Evolutionary conservation across 1,140 invertebrate genomes (phyloP), one percentile per base, ranked within the genome.

Genomic region (Calephelis nemesis): DNA sequence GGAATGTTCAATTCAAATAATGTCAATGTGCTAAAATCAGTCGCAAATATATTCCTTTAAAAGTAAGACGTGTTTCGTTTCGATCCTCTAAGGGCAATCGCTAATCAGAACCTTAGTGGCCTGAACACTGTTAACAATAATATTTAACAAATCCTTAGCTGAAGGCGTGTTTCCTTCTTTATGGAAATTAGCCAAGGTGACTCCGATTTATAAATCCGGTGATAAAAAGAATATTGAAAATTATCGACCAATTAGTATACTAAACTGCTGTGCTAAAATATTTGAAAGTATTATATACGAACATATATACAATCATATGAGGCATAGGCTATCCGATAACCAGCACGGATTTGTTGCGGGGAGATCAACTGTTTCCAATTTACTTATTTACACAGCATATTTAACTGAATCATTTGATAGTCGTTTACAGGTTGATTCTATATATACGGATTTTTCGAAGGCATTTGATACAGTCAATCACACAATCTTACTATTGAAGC

Each of bases 401-500:
- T 47, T 67, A 9, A 48, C 45, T 4, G 39, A 60, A n/a, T 67
- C 52, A 13, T 67, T 67, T 62, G 45, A 60, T 11, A 48, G n/a
- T n/a, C 52, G 45, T 47, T 5, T 13, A 12, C 58, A 67, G 48
- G 66, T 62, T 12, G 47, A 67, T 15, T 19, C 15, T 8, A 5
- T 67, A 47, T 66, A 66, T 13, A 54, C 39, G n/a, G 52, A 67
- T 19, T 60, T 67, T 11, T 67, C 65, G 4, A 60, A 67, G 12
- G 65, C 65, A 11, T 67, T 67, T 47, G 65, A 67, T 15, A 52
- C 13, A 9, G 65, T 62, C 5, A 58, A 67, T 47, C 65, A 67
- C 47, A 13, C 42, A 19, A 60, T 47, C 10, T 15, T 67, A 11
- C 13, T 67, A 19, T 12, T 11, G 7, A 67, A 67, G 19, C 39